A percentile compares a stretch with the other conserved stretches of the same genome.
Conservation (phyloP, 1,140 invertebrate genomes). For the Colletes latitarsis region DNA sequence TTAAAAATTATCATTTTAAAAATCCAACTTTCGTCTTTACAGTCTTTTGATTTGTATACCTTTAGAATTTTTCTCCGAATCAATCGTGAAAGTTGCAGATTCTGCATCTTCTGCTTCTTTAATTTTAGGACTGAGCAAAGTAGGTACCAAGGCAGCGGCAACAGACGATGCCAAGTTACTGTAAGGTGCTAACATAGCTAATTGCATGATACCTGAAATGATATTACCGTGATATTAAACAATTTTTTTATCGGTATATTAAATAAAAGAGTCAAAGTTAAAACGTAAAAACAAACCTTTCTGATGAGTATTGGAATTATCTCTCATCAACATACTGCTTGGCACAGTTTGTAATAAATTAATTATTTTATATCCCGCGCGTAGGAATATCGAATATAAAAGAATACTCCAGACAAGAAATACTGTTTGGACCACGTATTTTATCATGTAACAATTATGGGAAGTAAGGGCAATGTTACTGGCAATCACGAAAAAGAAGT, state of each 20-base stretch:
- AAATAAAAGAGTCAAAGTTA: neutral
- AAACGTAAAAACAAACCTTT: conserved; percentile 74
- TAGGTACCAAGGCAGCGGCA: conserved; percentile 82
- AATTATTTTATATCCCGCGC: conserved; percentile 82
- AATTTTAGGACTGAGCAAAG: conserved; percentile 81
- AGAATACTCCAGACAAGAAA: conserved; percentile 84
- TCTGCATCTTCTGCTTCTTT: conserved; percentile 76
- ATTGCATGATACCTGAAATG: conserved; percentile 82
- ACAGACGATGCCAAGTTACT: conserved; percentile 83
- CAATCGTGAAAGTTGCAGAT: conserved; percentile 58
- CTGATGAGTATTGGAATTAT: conserved; percentile 77
- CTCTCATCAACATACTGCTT: conserved; percentile 76
- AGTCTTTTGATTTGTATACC: neutral
- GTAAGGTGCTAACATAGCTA: conserved; percentile 83
- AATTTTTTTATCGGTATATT: neutral
- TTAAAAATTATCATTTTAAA: neutral
- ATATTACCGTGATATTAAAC: too few relatives aligned
- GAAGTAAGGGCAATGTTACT: conserved; percentile 82
- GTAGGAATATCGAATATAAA: conserved; percentile 82
- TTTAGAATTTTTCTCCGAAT: conserved; percentile 3
- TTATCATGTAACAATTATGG: conserved; percentile 80
- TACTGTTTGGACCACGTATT: conserved; percentile 82
- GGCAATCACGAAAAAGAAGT: conserved; percentile 82
- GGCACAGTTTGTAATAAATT: conserved; percentile 79
- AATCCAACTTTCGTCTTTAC: too few relatives aligned